Evolutionary conservation across 2,888 invertebrate genomes (phyloP).

Genomic region (Pyralis farinalis): DNA sequence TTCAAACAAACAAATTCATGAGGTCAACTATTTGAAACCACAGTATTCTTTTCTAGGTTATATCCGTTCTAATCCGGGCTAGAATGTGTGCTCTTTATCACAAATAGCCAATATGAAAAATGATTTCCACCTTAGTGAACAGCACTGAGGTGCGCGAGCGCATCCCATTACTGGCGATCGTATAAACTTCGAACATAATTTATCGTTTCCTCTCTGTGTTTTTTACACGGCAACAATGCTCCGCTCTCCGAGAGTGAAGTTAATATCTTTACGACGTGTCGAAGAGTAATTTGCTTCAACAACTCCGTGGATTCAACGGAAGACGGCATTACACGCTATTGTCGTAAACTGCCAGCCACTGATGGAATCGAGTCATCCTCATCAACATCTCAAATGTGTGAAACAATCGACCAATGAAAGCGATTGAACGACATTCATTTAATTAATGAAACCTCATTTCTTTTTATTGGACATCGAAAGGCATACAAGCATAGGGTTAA

Average conservation of each 20-base stretch:
- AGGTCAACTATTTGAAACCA: too few species aligned
- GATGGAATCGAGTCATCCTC: conserved; percentile 4
- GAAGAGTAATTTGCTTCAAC: conserved; percentile 61
- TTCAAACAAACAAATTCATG: too few species aligned
- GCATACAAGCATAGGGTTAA: too few species aligned
- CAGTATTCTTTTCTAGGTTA: too few species aligned
- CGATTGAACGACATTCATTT: conserved; percentile 19
- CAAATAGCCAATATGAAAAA: conserved; percentile 13
- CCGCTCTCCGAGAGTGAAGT: conserved; percentile 52
- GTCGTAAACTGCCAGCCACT: neutral
- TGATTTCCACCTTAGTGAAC: conserved; percentile 17
- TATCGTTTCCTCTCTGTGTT: conserved; percentile 74
- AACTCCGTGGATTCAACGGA: conserved; percentile 37
- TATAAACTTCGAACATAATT: conserved; percentile 77
- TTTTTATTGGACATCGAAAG: too few species aligned
- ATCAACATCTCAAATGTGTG: neutral
- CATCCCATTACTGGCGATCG: conserved; percentile 66
- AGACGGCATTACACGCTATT: conserved; percentile 29
- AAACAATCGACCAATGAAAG: conserved; percentile 4
- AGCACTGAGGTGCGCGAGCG: conserved; percentile 28
- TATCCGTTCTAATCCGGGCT: too few species aligned
- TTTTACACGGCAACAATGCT: conserved; percentile 71
- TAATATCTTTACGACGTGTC: conserved; percentile 70
- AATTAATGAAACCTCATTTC: conserved; percentile 37
- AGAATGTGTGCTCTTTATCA: neutral